These are phyloP conservation scores for Pachyseris speciosa DNA, from an alignment of 64 coral and sea anemone genomes.

Conservation along the genomic window DNA sequence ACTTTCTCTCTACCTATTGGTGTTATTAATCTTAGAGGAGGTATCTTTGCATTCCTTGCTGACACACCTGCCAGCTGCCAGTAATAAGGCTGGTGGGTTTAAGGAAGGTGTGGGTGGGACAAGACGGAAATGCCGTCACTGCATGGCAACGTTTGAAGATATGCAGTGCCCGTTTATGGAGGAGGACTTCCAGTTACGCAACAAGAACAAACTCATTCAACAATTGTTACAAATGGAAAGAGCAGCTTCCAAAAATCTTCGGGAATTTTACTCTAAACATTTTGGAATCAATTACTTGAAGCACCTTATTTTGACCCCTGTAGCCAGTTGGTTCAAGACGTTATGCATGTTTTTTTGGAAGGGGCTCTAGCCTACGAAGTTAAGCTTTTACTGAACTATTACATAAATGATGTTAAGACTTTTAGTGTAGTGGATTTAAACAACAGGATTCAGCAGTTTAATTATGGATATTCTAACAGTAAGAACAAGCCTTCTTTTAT, in stretches of 20 bases:
- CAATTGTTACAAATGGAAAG: background rate
- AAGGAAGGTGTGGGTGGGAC: slow-evolving; percentile 38
- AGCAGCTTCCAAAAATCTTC: slow-evolving; percentile 12
- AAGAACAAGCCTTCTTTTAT: slow-evolving; percentile 5
- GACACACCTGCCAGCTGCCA: slow-evolving; percentile 59
- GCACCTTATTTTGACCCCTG: slow-evolving; percentile 34
- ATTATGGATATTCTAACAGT: slow-evolving; percentile 12
- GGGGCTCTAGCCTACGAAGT: slow-evolving; percentile 42
- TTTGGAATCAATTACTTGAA: slow-evolving; percentile 4
- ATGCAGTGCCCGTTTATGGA: slow-evolving; percentile 20
- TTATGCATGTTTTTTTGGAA: slow-evolving; percentile 42
- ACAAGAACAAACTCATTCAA: background rate
- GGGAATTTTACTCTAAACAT: slow-evolving; percentile 9
- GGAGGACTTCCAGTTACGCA: slow-evolving; percentile 17
- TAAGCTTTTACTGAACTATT: slow-evolving; percentile 3
- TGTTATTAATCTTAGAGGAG: background rate
- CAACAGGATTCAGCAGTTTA: slow-evolving; percentile 9
- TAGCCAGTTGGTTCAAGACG: background rate
- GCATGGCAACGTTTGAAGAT: slow-evolving; percentile 34
- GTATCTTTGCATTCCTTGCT: slow-evolving; percentile 9
- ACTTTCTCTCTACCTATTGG: slow-evolving; percentile 5
- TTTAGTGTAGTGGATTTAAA: background rate
- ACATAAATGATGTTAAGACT: slow-evolving; percentile 19
- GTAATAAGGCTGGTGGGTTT: slow-evolving; percentile 25
- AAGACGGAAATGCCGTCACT: slow-evolving; percentile 42